Evolutionary conservation across 2,113 vertebrate species (phyloP).

Genomic region (Macroglossus sobrinus): DNA sequence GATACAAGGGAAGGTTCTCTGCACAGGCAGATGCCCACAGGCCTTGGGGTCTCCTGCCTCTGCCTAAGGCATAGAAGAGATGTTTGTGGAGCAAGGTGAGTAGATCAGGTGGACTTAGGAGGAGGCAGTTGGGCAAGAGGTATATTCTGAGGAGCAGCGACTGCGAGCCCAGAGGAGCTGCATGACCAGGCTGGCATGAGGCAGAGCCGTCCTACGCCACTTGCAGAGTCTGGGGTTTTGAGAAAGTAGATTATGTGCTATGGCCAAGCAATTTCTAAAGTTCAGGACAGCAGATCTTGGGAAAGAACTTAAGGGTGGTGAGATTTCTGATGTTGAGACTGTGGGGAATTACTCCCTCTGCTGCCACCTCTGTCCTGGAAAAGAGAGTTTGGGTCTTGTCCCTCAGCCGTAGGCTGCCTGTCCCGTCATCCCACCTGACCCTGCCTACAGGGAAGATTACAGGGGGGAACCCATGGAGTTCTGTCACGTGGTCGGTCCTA

Average conservation of each 20-base stretch:
- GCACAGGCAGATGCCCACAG: neutral
- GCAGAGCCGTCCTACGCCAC: neutral
- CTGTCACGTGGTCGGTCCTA: neutral
- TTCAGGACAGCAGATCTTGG: neutral
- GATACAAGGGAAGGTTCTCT: neutral
- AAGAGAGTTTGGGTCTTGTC: neutral
- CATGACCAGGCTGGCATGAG: neutral
- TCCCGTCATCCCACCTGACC: neutral
- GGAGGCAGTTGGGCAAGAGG: neutral
- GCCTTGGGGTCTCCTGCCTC: neutral
- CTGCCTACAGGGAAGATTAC: neutral
- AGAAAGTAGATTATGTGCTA: neutral
- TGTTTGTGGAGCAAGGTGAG: neutral
- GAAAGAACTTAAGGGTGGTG: neutral
- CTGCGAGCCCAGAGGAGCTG: neutral
- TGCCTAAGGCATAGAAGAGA: neutral
- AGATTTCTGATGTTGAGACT: neutral
- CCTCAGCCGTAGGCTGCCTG: neutral
- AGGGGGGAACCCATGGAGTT: neutral
- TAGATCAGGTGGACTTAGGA: neutral
- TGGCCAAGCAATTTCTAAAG: neutral
- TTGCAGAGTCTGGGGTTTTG: neutral
- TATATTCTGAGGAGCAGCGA: neutral
- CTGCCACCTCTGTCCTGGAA: neutral
- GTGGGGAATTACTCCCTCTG: neutral